Evolutionary conservation across 2,888 invertebrate genomes (phyloP).

Genomic region (Drosophila longiperda): DNA sequence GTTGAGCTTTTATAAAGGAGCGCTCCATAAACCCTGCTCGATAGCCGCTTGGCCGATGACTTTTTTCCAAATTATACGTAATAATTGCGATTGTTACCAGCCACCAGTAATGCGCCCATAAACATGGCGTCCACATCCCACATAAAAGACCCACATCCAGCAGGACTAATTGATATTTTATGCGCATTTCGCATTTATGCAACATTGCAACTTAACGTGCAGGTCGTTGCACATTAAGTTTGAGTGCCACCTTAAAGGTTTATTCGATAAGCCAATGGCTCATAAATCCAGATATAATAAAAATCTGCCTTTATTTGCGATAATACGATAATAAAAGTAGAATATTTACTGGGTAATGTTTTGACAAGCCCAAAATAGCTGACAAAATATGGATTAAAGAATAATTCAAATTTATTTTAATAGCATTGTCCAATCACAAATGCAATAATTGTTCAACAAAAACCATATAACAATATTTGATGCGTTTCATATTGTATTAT

Average conservation of each 20-base stretch:
- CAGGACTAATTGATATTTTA: conserved; percentile 67
- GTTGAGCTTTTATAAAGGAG: conserved; percentile 23
- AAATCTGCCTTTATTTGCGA: neutral
- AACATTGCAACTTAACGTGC: conserved; percentile 1
- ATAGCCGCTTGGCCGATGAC: conserved; percentile 28
- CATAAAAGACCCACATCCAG: conserved; percentile 19
- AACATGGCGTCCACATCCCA: conserved; percentile 9
- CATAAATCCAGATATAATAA: neutral
- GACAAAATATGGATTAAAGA: neutral
- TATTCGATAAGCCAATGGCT: neutral
- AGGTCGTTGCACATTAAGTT: neutral
- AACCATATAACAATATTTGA: neutral
- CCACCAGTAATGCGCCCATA: conserved; percentile 36
- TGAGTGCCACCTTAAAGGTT: neutral
- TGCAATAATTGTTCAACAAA: neutral
- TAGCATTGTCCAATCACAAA: neutral
- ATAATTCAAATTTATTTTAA: neutral
- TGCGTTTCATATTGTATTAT: neutral
- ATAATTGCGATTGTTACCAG: conserved; percentile 65
- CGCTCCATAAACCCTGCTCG: conserved; percentile 16
- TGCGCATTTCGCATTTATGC: neutral
- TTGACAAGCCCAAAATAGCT: neutral
- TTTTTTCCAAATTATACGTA: conserved; percentile 68
- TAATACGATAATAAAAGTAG: neutral
- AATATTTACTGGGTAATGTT: neutral